phyloP scores from a whole-genome alignment of 2,113 vertebrate species.

The Sula dactylatra region DNA sequence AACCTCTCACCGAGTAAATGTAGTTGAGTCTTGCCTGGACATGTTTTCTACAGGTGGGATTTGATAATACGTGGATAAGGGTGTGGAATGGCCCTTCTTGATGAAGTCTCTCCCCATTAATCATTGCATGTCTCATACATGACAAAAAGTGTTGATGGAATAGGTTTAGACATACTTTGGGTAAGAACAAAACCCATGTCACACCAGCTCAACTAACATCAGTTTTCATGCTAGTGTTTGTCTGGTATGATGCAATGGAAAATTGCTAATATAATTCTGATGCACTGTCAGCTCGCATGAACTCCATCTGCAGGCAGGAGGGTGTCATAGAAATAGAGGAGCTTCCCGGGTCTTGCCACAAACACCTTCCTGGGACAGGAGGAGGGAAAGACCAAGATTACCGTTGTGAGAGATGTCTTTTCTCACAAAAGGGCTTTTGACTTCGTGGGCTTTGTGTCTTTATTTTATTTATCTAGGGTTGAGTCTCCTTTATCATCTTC shows the following conservation, averaged over 20 bases:
- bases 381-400: neutral
- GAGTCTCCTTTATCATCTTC: neutral
- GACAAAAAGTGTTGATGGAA: constrained; percentile 33
- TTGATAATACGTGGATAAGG: neutral
- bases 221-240: neutral
- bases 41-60: constrained; percentile 11
- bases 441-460: neutral
- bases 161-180: neutral
- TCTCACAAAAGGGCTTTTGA: neutral
- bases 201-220: neutral
- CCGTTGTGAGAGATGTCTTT: neutral
- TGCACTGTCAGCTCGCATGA: neutral
- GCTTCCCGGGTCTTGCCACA: neutral
- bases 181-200: neutral
- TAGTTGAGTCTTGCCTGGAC: constrained; percentile 10
- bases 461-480: neutral
- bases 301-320: neutral
- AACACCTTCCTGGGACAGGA: neutral
- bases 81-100: neutral
- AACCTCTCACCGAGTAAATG: neutral
- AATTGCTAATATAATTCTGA: neutral
- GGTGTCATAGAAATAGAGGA: neutral
- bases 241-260: constrained; percentile 34
- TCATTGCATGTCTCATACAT: neutral
- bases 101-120: constrained; percentile 2